Evolutionary conservation across 2,113 vertebrate genomes (phyloP), one percentile per base, ranked within the genome.

Genomic region (Ctenomys sociabilis): DNA sequence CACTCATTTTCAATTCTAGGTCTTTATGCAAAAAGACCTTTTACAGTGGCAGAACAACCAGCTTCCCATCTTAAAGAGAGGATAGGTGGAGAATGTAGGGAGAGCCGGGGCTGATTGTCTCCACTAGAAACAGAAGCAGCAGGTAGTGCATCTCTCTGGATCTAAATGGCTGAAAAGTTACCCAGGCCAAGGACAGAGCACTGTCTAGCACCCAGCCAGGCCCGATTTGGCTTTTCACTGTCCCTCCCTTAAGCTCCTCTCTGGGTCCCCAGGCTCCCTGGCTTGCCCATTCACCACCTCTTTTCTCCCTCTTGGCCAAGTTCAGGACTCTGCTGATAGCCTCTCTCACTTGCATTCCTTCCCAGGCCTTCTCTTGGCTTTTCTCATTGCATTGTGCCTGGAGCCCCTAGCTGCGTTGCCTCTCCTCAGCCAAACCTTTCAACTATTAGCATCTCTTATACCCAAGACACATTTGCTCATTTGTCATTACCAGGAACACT

Each of bases 21-120:
- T 68, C 63, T 70, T 66, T 81, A 28, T 59, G 59, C 68, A 95
- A 94, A 95, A 95, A 92, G 59, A 68, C 52, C 61, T 37, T 5
- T 61, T 28, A 1, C 24, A 68, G 40, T 19, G 57, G 49, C 8
- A 17, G 66, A 26, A 81, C 77, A 83, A 90, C 95, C 21, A 92
- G 88, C 32, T 89, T 37, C 61, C 80, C 54, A 26, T 45, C 61
- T 84, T 81, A 63, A 52, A 93, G 45, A 64, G 22, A 72, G n/a
- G 54, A 10, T 4, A 8, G 64, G 21, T 78, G 57, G 2, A 7
- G 78, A 26, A 2, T 11, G 54, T 54, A 37, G 72, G 84, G 78
- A 88, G 88, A 59, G 63, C 4, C 13, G 64, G 14, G 22, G 22
- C 52, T 11, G 40, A 28, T 19, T 35, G 73, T 66, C 22, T 16